A percentile compares a stretch with the other conserved stretches of the same genome.
Evolutionary conservation across 2,113 vertebrate genomes (phyloP).

Genomic region (Noctilio leporinus): DNA sequence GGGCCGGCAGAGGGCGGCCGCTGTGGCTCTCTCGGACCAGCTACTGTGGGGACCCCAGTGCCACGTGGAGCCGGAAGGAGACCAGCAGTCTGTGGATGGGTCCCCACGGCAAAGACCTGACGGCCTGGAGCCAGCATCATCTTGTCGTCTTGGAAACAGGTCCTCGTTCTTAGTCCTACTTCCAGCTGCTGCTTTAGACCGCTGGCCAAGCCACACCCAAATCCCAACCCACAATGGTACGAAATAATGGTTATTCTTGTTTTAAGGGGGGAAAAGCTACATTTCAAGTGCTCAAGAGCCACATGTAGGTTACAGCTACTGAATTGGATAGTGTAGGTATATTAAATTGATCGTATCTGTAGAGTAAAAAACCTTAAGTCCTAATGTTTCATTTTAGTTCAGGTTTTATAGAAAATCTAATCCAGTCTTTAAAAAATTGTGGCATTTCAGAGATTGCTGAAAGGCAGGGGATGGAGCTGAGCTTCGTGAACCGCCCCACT

Average conservation of each 20-base stretch:
- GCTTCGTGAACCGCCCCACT: neutral
- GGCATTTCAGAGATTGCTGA: neutral
- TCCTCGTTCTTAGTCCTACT: neutral
- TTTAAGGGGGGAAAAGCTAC: neutral
- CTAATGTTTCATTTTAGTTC: neutral
- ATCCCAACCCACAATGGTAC: neutral
- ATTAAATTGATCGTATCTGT: neutral
- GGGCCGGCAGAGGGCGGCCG: neutral
- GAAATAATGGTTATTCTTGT: neutral
- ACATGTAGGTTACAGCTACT: neutral
- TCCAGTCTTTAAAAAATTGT: neutral
- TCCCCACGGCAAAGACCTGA: neutral
- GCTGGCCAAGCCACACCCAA: neutral
- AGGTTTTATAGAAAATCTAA: neutral
- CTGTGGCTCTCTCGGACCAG: neutral
- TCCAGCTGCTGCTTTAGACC: too few species aligned
- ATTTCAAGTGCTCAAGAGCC: neutral
- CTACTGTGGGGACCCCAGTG: neutral
- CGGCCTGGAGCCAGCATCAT: too few species aligned
- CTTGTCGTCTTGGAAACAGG: neutral
- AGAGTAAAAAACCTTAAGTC: neutral
- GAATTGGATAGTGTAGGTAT: neutral
- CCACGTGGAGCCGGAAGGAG: too few species aligned
- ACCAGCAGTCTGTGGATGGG: neutral
- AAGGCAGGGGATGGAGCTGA: neutral